Evolutionary conservation across 2,113 vertebrate genomes (phyloP), one percentile per base, ranked within the genome.

Genomic region (Poecilia latipinna): DNA sequence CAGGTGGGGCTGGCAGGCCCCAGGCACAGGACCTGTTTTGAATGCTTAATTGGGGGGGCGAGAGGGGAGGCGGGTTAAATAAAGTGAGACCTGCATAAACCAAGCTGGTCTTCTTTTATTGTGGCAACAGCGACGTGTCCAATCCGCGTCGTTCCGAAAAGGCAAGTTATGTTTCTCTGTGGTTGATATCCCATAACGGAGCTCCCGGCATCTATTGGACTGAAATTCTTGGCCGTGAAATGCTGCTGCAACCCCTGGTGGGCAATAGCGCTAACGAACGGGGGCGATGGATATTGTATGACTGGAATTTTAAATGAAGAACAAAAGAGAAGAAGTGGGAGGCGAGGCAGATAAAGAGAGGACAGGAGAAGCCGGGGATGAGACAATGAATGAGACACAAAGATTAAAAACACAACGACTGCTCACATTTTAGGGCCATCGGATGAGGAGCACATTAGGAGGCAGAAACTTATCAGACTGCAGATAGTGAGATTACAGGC

Each of bases 231-330:
- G 83, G 85, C 82, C 70, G 79, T 69, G 74, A 68, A 86, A 74
- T 11, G 70, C 72, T 70, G 86, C 80, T 28, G 84, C 84, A 86
- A 78, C 85, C 91, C 90, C 89, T 82, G 84, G 84, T 90, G 91
- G 90, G 86, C 86, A 87, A 88, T 87, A 82, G 65, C 0, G 78
- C 81, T 70, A 88, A 88, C 78, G 42, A 88, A 92, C 70, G 82
- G 88, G 86, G 87, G 87, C 84, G 70, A 84, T 60, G 64, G 86
- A 81, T 89, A 87, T 88, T 80, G 86, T 89, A 87, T 88, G 90
- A 90, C 86, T 82, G 66, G 91, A 93, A 88, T 90, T 86, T 90
- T 79, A 90, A 90, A 93, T 87, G 83, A 88, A 86, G 75, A 90
- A 88, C 80, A 78, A 77, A 82, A 76, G 70, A 48, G 69, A 71